Evolutionary conservation across 1,140 invertebrate genomes (phyloP).

Genomic region (Agrypnia vestita): DNA sequence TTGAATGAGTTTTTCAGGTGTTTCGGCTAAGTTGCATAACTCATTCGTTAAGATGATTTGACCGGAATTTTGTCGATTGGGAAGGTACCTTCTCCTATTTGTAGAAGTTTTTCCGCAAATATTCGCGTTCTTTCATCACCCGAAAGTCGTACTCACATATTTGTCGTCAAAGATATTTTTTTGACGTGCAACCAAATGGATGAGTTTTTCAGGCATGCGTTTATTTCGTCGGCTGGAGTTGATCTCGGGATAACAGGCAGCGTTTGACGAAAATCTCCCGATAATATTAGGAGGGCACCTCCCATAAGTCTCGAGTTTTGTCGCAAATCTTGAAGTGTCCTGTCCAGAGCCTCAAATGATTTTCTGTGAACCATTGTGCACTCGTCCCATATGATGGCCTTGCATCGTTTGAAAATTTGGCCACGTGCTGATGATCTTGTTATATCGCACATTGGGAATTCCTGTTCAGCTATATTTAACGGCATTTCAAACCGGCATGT

Average conservation of each 20-base stretch:
- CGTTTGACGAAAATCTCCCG: constrained; percentile 73
- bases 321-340: not conserved
- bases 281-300: constrained; percentile 65
- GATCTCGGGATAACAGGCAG: too few relatives aligned
- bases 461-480: constrained; percentile 32
- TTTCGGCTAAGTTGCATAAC: too few relatives aligned
- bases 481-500: constrained; percentile 11
- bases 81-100: too few relatives aligned
- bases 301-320: constrained; percentile 45
- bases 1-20: too few relatives aligned
- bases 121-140: too few relatives aligned
- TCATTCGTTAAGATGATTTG: too few relatives aligned
- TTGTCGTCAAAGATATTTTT: not conserved
- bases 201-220: constrained; percentile 62
- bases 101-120: too few relatives aligned
- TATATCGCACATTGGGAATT: constrained; percentile 65
- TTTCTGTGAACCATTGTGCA: constrained; percentile 61
- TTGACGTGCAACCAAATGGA: not conserved
- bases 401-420: constrained; percentile 60
- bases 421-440: constrained; percentile 54
- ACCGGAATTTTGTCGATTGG: too few relatives aligned
- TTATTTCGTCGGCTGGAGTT: too few relatives aligned
- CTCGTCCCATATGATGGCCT: constrained; percentile 64
- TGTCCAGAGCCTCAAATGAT: constrained; percentile 57
- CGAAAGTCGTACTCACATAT: too few relatives aligned